Evolutionary conservation across 2,113 vertebrate species (phyloP).

Genomic region (Psittacus erithacus): DNA sequence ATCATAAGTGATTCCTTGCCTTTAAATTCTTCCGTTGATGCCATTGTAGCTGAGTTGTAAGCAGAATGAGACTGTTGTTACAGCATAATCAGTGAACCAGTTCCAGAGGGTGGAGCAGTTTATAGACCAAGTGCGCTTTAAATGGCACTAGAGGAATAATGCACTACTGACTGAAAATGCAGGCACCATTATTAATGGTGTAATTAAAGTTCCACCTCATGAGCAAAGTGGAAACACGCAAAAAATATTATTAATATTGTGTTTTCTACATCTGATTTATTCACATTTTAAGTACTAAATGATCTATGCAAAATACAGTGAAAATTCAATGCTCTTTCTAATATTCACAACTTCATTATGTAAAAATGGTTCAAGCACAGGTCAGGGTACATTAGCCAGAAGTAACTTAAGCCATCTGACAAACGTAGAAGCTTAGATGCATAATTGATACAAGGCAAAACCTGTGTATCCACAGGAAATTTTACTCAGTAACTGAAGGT

Average conservation of each 20-base stretch:
- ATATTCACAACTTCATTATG: constrained; percentile 36
- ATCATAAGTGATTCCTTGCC: not conserved
- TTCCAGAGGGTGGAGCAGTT: constrained; percentile 66
- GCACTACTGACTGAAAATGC: constrained; percentile 29
- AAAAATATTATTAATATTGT: constrained; percentile 65
- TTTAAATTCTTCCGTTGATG: constrained; percentile 24
- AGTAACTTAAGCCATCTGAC: constrained; percentile 16
- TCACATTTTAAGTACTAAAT: constrained; percentile 39
- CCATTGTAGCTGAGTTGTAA: not conserved
- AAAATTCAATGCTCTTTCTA: constrained; percentile 36
- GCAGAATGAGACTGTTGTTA: constrained; percentile 31
- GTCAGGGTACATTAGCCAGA: constrained; percentile 17
- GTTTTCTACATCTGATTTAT: constrained; percentile 55
- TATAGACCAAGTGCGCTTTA: constrained; percentile 64
- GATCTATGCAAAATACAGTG: constrained; percentile 42
- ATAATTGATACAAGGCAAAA: not conserved
- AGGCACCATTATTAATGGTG: constrained; percentile 69
- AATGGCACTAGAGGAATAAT: constrained; percentile 57
- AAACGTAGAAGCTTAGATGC: not conserved
- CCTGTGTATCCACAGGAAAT: not conserved
- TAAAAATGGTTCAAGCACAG: constrained; percentile 16
- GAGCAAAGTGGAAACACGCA: constrained; percentile 37
- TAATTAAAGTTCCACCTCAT: constrained; percentile 72
- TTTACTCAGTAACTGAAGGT: not conserved
- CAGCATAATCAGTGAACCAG: constrained; percentile 27